Evolutionary conservation across 2,113 vertebrate species (phyloP).

Genomic region (Emydocephalus ijimae): DNA sequence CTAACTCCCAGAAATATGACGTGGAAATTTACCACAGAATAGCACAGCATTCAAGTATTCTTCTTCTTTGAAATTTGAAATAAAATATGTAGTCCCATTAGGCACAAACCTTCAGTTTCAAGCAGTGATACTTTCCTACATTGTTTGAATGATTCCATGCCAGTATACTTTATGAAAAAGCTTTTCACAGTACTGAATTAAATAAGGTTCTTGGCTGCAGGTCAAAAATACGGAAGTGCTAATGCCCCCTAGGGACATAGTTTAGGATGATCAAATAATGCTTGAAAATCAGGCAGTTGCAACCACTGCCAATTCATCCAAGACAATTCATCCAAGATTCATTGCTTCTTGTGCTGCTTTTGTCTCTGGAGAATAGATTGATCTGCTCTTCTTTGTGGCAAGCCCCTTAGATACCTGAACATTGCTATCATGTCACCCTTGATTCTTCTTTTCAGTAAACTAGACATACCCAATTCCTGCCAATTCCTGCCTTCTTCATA

Average conservation of each 20-base stretch:
- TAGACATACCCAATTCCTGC: not conserved
- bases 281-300: not conserved
- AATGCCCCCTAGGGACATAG: constrained; percentile 4
- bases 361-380: not conserved
- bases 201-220: not conserved
- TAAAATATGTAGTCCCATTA: not conserved
- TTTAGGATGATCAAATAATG: not conserved
- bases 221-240: not conserved
- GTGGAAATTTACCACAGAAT: not conserved
- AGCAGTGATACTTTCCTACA: not conserved
- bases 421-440: not conserved
- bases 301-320: not conserved
- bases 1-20: not conserved
- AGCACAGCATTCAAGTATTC: not conserved
- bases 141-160: not conserved
- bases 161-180: not conserved
- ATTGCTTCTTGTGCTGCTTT: not conserved
- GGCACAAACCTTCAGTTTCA: not conserved
- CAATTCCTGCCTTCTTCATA: not conserved
- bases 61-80: not conserved
- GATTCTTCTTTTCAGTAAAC: not conserved
- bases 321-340: not conserved
- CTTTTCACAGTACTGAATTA: not conserved
- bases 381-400: not conserved
- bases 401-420: not conserved